phyloP scores from a whole-genome alignment of 2,113 vertebrate species.

The Etheostoma cragini region DNA sequence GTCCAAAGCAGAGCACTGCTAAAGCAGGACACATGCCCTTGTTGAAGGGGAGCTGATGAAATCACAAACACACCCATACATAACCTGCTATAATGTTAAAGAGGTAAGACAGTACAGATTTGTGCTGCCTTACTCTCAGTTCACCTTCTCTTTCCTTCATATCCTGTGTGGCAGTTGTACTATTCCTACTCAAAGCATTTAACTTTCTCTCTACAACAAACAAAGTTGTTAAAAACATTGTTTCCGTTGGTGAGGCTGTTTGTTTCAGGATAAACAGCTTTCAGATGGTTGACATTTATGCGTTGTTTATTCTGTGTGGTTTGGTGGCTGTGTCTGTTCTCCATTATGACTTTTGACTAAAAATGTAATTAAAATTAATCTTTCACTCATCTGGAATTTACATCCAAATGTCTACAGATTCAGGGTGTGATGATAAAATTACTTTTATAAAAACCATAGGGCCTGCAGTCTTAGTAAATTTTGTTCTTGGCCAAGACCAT shows the following conservation, averaged over 20 bases:
- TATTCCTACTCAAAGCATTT: constrained; percentile 53
- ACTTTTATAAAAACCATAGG: not conserved
- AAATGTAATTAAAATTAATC: not conserved
- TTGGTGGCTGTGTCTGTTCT: constrained; percentile 33
- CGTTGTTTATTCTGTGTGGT: constrained; percentile 39
- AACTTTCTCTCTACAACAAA: constrained; percentile 27
- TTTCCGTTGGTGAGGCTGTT: constrained; percentile 34
- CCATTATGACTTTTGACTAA: constrained; percentile 31
- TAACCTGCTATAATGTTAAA: constrained; percentile 5
- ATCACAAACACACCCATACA: constrained; percentile 18
- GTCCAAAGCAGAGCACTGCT: constrained; percentile 36
- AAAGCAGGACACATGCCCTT: constrained; percentile 17
- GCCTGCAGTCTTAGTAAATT: not conserved
- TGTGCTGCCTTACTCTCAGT: constrained; percentile 17
- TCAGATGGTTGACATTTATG: constrained; percentile 39
- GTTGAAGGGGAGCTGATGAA: constrained; percentile 27
- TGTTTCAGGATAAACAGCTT: constrained; percentile 48
- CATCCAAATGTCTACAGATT: constrained; percentile 25
- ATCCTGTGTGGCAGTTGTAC: constrained; percentile 42
- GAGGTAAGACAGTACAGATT: constrained; percentile 12
- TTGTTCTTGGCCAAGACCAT: not conserved
- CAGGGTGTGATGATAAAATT: not conserved
- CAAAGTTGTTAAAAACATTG: constrained; percentile 29
- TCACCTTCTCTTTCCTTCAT: constrained; percentile 31
- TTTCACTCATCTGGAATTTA: not conserved